phyloP scores from a whole-genome alignment of 2,797 vertebrate species.

The Ptychadena robeensis region DNA sequence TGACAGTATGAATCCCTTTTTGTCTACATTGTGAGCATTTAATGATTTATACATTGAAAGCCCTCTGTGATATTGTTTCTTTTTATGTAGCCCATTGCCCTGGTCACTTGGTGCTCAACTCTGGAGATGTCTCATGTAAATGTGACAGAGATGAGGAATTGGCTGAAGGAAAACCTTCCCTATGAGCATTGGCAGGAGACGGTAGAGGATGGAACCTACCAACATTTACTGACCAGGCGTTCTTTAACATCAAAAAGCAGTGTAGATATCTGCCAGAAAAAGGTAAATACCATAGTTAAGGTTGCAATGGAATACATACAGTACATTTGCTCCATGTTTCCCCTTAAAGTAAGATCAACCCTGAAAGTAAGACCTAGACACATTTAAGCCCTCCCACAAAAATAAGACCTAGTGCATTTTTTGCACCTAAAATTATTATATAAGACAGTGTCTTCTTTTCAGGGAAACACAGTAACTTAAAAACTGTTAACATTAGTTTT shows the following conservation, averaged over 20 bases:
- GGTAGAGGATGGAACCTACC: conserved; percentile 66
- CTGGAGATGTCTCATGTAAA: conserved; percentile 78
- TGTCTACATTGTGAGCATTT: background rate
- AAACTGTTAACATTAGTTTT: no score
- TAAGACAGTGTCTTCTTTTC: no score
- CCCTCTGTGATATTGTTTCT: background rate
- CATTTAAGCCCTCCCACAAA: no score
- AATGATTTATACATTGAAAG: no score
- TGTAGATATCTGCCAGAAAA: background rate
- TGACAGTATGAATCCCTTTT: background rate
- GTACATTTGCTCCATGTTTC: no score
- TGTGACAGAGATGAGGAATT: conserved; percentile 62
- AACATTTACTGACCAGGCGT: conserved; percentile 68
- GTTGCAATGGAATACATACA: no score
- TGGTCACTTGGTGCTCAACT: conserved; percentile 79
- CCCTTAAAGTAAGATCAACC: no score
- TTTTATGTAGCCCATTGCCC: conserved; percentile 77
- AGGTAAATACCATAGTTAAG: no score
- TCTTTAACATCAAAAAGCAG: background rate
- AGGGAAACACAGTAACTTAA: no score
- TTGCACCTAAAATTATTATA: no score
- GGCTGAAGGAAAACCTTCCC: conserved; percentile 70
- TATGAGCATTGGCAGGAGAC: background rate
- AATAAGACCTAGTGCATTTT: no score
- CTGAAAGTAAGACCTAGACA: no score